Conservation (phyloP, 2,888 invertebrate species). For the Tridacna gigas region DNA sequence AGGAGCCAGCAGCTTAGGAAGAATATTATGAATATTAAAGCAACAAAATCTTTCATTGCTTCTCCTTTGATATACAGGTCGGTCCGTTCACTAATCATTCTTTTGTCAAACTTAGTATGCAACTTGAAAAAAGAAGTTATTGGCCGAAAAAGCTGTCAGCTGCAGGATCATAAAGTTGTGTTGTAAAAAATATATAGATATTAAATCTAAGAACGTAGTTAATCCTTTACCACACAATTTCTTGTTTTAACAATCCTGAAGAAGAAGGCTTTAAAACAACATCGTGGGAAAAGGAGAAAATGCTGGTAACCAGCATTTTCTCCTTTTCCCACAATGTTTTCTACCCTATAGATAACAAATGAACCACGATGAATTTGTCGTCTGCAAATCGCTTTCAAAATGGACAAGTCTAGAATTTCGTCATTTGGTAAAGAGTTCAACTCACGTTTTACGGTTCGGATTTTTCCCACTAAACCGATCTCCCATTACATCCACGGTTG, state of each 20-base stretch:
- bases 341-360: background rate
- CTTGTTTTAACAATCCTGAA: background rate
- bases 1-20: too few relatives aligned
- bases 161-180: too few relatives aligned
- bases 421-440: background rate
- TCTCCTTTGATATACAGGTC: too few relatives aligned
- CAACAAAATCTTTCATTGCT: too few relatives aligned
- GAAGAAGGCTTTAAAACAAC: background rate
- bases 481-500: conserved; percentile 11
- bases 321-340: conserved; percentile 4
- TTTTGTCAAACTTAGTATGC: too few relatives aligned
- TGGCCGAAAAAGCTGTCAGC: too few relatives aligned
- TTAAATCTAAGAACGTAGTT: background rate
- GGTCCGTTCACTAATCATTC: too few relatives aligned
- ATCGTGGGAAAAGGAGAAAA: background rate
- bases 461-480: conserved; percentile 32
- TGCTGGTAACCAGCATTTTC: background rate
- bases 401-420: background rate
- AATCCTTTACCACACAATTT: background rate
- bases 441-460: conserved; percentile 8
- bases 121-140: too few relatives aligned
- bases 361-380: too few relatives aligned
- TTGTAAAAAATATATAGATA: too few relatives aligned
- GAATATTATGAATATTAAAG: too few relatives aligned
- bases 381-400: background rate